Conservation (phyloP, 2,888 invertebrate species). For the Acheta domesticus region DNA sequence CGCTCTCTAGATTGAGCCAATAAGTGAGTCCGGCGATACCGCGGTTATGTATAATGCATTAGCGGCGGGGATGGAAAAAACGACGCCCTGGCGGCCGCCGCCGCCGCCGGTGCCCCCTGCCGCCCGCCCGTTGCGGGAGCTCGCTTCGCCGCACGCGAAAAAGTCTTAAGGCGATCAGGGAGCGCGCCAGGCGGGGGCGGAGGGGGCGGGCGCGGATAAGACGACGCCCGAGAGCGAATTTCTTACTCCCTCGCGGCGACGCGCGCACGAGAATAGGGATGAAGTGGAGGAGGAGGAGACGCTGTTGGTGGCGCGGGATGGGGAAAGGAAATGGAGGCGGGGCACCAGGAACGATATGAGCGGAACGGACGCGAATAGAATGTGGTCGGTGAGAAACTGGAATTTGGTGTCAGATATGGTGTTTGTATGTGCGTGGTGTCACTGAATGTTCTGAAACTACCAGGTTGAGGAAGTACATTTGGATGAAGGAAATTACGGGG, state of each 20-base stretch:
- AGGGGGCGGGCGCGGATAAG: neutral
- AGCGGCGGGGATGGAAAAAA: neutral
- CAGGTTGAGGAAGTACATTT: too few species aligned
- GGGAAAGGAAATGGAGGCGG: too few species aligned
- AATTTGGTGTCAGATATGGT: too few species aligned
- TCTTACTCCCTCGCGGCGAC: neutral
- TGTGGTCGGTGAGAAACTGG: too few species aligned
- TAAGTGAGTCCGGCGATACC: neutral
- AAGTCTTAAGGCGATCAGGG: neutral
- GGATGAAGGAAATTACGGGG: too few species aligned
- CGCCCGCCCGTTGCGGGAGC: neutral
- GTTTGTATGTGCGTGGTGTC: too few species aligned
- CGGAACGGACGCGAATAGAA: too few species aligned
- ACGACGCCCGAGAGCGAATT: neutral
- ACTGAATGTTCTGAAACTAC: too few species aligned
- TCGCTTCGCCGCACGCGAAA: slow-evolving; percentile 18
- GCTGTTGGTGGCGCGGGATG: too few species aligned
- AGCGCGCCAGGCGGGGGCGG: neutral
- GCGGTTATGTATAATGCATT: neutral
- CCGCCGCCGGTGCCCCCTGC: neutral
- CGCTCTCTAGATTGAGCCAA: neutral
- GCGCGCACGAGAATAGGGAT: neutral
- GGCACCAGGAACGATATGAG: too few species aligned
- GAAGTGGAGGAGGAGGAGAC: too few species aligned
- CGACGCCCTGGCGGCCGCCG: neutral